Percentiles rank a stretch among this genome's conserved stretches.
Evolutionary conservation across 2,113 vertebrate genomes (phyloP).

Genomic region (Anoura caudifer): DNA sequence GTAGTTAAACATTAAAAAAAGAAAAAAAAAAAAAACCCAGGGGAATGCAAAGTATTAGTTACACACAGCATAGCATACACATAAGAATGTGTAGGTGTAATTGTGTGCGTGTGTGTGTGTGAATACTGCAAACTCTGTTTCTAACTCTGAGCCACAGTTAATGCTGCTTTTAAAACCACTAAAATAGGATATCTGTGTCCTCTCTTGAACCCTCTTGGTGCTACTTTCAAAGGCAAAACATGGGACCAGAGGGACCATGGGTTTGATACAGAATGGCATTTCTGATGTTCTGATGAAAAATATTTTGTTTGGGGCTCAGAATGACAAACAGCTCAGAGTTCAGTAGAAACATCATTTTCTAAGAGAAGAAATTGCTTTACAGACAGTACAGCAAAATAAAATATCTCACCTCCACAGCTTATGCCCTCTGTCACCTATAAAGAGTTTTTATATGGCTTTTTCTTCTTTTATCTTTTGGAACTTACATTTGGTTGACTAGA

Average conservation of each 20-base stretch:
- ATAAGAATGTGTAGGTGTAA: neutral
- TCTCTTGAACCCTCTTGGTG: conserved; percentile 39
- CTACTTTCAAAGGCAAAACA: conserved; percentile 46
- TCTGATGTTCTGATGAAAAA: conserved; percentile 67
- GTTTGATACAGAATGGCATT: conserved; percentile 52
- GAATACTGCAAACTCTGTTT: neutral
- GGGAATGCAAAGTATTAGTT: neutral
- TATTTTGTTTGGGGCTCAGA: conserved; percentile 63
- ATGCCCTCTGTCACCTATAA: conserved; percentile 52
- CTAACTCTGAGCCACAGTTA: neutral
- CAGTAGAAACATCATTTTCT: conserved; percentile 66
- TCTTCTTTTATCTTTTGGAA: conserved; percentile 32
- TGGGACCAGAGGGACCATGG: neutral
- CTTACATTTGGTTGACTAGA: conserved; percentile 55
- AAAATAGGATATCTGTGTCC: conserved; percentile 45
- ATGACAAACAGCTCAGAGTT: conserved; percentile 66
- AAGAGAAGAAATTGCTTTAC: conserved; percentile 68
- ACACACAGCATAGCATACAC: neutral
- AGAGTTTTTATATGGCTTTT: conserved; percentile 52
- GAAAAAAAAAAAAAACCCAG: neutral
- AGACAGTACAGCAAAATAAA: conserved; percentile 62
- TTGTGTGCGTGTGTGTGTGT: neutral
- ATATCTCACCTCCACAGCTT: conserved; percentile 57
- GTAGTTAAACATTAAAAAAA: neutral
- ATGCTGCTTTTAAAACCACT: conserved; percentile 23